Percentiles rank a stretch among this genome's conserved stretches.
Conservation (phyloP, 2,797 vertebrate genomes). For the Eutrigla gurnardus region DNA sequence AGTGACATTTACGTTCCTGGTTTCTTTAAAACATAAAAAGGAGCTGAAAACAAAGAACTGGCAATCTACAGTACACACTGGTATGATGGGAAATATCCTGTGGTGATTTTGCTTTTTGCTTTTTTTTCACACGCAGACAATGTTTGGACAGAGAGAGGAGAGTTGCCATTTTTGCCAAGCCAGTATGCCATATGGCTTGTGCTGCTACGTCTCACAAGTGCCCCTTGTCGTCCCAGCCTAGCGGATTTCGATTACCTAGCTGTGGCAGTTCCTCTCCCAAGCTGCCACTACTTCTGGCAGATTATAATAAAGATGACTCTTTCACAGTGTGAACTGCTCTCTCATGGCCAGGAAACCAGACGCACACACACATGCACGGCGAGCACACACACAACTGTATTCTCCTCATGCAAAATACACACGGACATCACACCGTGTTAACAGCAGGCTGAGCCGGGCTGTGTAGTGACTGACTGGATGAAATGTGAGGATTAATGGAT, state of each 20-base stretch:
- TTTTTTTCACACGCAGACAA: constrained; percentile 4
- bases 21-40: constrained; percentile 16
- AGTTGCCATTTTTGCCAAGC: constrained; percentile 70
- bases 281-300: constrained; percentile 87
- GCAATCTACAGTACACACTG: constrained; percentile 20
- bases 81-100: constrained; percentile 5
- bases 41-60: constrained; percentile 25
- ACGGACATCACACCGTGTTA: constrained; percentile 78
- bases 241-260: constrained; percentile 82
- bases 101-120: constrained; percentile 5
- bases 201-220: constrained; percentile 78
- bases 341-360: constrained; percentile 60
- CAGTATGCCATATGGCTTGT: constrained; percentile 78
- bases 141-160: constrained; percentile 55
- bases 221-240: constrained; percentile 74
- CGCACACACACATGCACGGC: constrained; percentile 9
- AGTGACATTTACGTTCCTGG: constrained; percentile 32
- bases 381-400: constrained; percentile 42
- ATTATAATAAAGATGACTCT: constrained; percentile 94
- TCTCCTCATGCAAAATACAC: constrained; percentile 62
- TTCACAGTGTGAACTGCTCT: constrained; percentile 71
- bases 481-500: constrained; percentile 97
- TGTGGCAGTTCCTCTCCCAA: constrained; percentile 89
- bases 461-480: constrained; percentile 89
- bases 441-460: constrained; percentile 85